Percentiles rank a stretch among this genome's conserved stretches.
Conservation (phyloP, 1,140 invertebrate genomes). For the Apocrypta bakeri region DNA sequence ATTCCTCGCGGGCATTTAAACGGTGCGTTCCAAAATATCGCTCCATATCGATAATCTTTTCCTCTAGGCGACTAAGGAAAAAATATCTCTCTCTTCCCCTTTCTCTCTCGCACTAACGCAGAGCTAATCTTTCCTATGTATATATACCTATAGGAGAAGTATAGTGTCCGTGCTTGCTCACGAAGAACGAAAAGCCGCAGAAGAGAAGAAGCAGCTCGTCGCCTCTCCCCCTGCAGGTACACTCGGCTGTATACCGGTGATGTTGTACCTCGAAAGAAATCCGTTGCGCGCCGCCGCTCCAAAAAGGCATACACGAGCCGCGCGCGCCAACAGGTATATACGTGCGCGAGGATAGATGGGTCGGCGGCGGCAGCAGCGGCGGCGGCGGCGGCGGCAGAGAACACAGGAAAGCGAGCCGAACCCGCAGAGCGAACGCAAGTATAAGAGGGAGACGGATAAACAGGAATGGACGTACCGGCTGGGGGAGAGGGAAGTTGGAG, state of each 20-base stretch:
- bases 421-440: background rate
- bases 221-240: conserved; percentile 20
- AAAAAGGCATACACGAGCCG: conserved; percentile 20
- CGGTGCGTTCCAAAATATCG: background rate
- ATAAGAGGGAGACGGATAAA: conserved; percentile 28
- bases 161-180: background rate
- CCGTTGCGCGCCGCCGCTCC: conserved; percentile 28
- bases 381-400: conserved; percentile 36
- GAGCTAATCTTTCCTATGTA: background rate
- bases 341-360: background rate
- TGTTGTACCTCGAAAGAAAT: conserved; percentile 34
- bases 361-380: conserved; percentile 21
- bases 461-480: conserved; percentile 19
- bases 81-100: too few species aligned
- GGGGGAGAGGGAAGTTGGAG: conserved; percentile 34
- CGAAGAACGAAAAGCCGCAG: background rate
- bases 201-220: background rate
- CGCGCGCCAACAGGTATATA: conserved; percentile 34
- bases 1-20: background rate
- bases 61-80: too few species aligned
- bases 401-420: conserved; percentile 40
- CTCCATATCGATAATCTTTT: background rate
- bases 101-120: too few species aligned
- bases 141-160: too few species aligned
- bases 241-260: background rate